Conservation (phyloP, 1,140 invertebrate species). For the Camponotus pennsylvanicus region DNA sequence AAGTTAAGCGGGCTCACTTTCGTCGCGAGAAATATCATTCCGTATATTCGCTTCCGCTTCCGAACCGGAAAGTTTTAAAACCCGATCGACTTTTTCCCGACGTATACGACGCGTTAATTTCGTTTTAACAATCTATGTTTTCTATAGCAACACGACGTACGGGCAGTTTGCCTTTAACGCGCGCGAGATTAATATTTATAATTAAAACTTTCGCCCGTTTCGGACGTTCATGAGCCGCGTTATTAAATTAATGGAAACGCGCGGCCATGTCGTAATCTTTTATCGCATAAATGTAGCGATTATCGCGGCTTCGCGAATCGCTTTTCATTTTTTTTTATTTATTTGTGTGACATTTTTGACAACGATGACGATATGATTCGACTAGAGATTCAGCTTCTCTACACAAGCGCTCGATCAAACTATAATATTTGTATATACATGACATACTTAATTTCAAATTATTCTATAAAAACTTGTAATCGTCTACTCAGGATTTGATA, state of each 20-base stretch:
- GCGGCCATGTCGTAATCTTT: constrained; percentile 39
- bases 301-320: constrained; percentile 1
- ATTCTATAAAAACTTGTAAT: constrained; percentile 29
- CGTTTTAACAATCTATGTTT: constrained; percentile 52
- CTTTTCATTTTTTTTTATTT: neutral
- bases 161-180: constrained; percentile 44
- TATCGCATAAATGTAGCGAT: constrained; percentile 1
- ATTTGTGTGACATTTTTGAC: neutral
- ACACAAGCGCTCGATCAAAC: too few species aligned
- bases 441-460: constrained; percentile 5
- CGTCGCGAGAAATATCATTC: constrained; percentile 1
- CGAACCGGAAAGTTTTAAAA: constrained; percentile 18
- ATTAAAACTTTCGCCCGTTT: constrained; percentile 43
- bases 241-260: constrained; percentile 58
- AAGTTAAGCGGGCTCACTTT: constrained; percentile 29
- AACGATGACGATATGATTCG: neutral
- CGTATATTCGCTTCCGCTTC: neutral
- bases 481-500: neutral
- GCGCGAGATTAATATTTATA: constrained; percentile 57
- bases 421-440: neutral
- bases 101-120: constrained; percentile 34
- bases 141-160: constrained; percentile 14
- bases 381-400: neutral
- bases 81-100: constrained; percentile 16
- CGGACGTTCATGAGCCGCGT: constrained; percentile 29